Evolutionary conservation across 2,113 vertebrate genomes (phyloP), one percentile per base, ranked within the genome.

Genomic region (Cnemophilus loriae): DNA sequence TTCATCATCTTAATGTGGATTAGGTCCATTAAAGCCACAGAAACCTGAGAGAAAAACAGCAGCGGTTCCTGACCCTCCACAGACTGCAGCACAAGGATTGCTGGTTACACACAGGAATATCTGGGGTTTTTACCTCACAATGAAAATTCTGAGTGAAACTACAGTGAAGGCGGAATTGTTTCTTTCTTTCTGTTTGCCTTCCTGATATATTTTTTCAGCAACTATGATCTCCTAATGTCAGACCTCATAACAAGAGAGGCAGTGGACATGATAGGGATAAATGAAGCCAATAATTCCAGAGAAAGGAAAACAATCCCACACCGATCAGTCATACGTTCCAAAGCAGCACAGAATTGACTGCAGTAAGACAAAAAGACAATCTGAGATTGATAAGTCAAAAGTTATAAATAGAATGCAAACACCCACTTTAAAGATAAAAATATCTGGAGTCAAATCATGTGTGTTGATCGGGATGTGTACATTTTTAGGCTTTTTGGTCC

Each of bases 101-200:
- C 39, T 63, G 52, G 33, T 44, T 59, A 35, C 27, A 46, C n/a
- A 33, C 3, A 20, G 39, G 83, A 79, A 88, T 65, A 42, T 2
- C 39, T 27, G 2, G 0, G 20, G 0, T 0, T 26, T 71, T 85
- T 52, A 87, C 28, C 32, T 41, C 59, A 23, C 13, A 19, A 28
- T 53, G n/a, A 53, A 80, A 89, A 30, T 33, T 71, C 17, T 3
- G 57, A 65, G n/a, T 61, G 18, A 74, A 92, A 39, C 9, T 19
- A 4, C 17, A 46, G 7, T 53, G 33, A 87, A 82, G 64, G 11
- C 7, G 33, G 26, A 47, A 9, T 20, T 24, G 8, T 20, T 19
- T 21, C 3, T 56, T 32, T 26, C 9, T 46, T 33, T 32, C 10
- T 47, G 28, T 64, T 47, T 59, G 16, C 13, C 53, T 82, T 70